phyloP scores from a whole-genome alignment of 2,113 vertebrate genomes.

The Psittacula cyanocephala region DNA sequence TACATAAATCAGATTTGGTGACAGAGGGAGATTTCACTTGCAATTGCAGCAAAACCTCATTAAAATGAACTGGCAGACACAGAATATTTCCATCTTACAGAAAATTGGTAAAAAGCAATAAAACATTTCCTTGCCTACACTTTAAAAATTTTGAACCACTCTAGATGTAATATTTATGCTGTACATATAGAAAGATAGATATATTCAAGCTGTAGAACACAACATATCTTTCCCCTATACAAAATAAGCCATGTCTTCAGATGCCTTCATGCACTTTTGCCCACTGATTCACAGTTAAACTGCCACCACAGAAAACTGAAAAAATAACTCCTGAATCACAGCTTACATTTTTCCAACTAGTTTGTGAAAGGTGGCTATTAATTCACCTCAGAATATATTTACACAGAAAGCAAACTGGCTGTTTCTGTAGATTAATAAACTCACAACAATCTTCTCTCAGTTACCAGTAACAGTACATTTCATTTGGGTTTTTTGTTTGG shows the following conservation, averaged over 20 bases:
- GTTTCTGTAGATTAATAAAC: constrained; percentile 78
- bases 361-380: constrained; percentile 76
- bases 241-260: constrained; percentile 14
- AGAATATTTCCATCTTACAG: constrained; percentile 18
- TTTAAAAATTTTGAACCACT: constrained; percentile 32
- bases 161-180: constrained; percentile 21
- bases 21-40: constrained; percentile 9
- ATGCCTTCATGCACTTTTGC: not conserved
- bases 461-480: constrained; percentile 56
- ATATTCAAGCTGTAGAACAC: not conserved
- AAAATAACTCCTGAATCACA: constrained; percentile 67
- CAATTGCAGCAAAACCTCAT: constrained; percentile 50
- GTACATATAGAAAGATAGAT: not conserved
- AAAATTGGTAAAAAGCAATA: constrained; percentile 38
- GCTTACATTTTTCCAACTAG: constrained; percentile 63
- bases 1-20: constrained; percentile 39
- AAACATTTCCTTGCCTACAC: constrained; percentile 30
- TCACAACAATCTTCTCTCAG: constrained; percentile 73
- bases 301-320: constrained; percentile 26
- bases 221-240: not conserved
- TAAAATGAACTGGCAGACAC: constrained; percentile 45
- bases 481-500: not conserved
- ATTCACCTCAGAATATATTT: constrained; percentile 73
- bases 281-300: constrained; percentile 48
- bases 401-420: constrained; percentile 77